These are phyloP conservation scores for Percina caprodes DNA, from an alignment of 2,113 vertebrate genomes.

Conservation along the genomic window DNA sequence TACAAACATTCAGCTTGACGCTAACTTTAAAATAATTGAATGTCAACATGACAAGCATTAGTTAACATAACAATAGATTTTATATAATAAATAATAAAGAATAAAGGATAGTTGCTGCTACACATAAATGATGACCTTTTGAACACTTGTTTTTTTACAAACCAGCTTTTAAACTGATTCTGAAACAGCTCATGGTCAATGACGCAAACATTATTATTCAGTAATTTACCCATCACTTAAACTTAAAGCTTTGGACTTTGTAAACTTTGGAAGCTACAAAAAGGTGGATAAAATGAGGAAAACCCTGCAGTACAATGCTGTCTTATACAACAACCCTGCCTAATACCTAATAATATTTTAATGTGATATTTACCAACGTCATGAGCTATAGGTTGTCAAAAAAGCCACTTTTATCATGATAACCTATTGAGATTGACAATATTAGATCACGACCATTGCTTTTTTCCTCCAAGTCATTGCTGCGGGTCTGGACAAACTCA, in stretches of 20 bases:
- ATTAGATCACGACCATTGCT: not conserved
- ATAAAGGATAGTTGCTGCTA: not conserved
- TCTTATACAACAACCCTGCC: not conserved
- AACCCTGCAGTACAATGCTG: not conserved
- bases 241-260: no score
- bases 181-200: not conserved
- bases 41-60: not conserved
- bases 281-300: not conserved
- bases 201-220: not conserved
- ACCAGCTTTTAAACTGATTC: not conserved
- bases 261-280: not conserved
- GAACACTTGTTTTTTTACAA: not conserved
- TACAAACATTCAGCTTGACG: not conserved
- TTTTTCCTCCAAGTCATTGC: constrained; percentile 1
- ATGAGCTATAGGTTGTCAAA: not conserved
- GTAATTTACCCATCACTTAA: not conserved
- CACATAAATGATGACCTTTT: not conserved
- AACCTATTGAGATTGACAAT: constrained; percentile 2
- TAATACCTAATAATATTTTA: not conserved
- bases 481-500: constrained; percentile 15
- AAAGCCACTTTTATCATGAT: not conserved
- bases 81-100: not conserved
- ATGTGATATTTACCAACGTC: not conserved
- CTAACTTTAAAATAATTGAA: constrained; percentile 4
- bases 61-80: not conserved